Percentiles rank a stretch among this genome's conserved stretches.
Evolutionary conservation across 2,113 vertebrate genomes (phyloP).

Genomic region (Laterallus jamaicensis): DNA sequence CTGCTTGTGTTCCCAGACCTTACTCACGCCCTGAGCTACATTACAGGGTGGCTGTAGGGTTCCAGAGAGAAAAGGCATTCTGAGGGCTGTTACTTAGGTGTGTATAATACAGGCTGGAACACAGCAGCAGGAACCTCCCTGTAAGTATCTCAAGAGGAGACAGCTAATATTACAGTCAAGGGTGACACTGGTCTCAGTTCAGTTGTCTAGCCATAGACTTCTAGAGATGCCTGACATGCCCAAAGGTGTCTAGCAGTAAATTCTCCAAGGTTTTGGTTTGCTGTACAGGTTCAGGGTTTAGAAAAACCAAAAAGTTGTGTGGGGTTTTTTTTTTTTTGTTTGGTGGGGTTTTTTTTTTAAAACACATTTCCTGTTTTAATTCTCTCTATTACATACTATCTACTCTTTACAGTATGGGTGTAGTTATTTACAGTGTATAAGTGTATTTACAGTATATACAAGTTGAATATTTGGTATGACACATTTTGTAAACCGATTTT

Average conservation of each 20-base stretch:
- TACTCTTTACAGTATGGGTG: not conserved
- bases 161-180: not conserved
- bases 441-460: not conserved
- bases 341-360: not conserved
- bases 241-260: not conserved
- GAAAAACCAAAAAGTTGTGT: too few relatives aligned
- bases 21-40: not conserved
- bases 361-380: not conserved
- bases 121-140: not conserved
- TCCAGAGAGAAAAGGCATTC: not conserved
- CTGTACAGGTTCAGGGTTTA: not conserved
- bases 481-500: not conserved
- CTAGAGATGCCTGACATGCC: not conserved
- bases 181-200: not conserved
- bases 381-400: not conserved
- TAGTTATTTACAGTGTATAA: not conserved
- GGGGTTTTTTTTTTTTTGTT: too few relatives aligned
- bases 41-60: not conserved
- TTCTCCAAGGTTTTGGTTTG: not conserved
- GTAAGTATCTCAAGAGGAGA: not conserved
- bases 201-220: not conserved
- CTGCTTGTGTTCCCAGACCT: not conserved
- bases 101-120: fast-evolving
- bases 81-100: not conserved
- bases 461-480: not conserved